Base-by-base conservation (phyloP, 2,888 invertebrate species). In the Sminthurinus aureus region DNA sequence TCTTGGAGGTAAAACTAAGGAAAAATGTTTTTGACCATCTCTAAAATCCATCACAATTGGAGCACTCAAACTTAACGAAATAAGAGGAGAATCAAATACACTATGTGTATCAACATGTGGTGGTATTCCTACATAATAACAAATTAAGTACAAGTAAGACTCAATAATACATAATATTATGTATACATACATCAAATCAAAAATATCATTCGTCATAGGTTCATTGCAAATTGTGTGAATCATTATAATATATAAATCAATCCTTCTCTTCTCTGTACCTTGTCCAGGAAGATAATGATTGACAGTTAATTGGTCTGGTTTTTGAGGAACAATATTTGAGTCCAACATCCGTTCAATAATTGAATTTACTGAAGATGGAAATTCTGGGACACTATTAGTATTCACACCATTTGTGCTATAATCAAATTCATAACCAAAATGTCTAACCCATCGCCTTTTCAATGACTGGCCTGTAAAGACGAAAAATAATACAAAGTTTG, bases 51-150 rank as follows among this genome's bases (percentile, higher is more conserved):
- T 98, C 0, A 97, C 93, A 80, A 95, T 93, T 83, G 94, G 92
- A 0, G 96, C 94, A 4, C 94, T 94, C 20, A 98, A 91, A 3
- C 98, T 98, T 0, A 99, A 90, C 0, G 97, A 96, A 50, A 98
- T 90, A 85, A 99, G 95, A 1, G 95, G 95, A 89, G 95, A 94
- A 87, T 95, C 94, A 91, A 99, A 99, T 0, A 97, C 95, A 90
- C 97, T 97, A 90, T 98, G 98, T 0, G 96, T 98, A 90, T 99
- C 99, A 24, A 98, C 94, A 91, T 99, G 99, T 0, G 95, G 93
- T 58, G 99, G 98, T 90, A 99, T 99, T 67, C 97, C 96, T 95
- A 89, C 15, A 90, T n/a, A 66, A 66, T 66, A n/a, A 66, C n/a
- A n/a, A n/a, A n/a, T n/a, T n/a, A n/a, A n/a, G n/a, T n/a, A n/a